Conservation (phyloP, 2,113 vertebrate genomes). For the Chaetops frenatus region DNA sequence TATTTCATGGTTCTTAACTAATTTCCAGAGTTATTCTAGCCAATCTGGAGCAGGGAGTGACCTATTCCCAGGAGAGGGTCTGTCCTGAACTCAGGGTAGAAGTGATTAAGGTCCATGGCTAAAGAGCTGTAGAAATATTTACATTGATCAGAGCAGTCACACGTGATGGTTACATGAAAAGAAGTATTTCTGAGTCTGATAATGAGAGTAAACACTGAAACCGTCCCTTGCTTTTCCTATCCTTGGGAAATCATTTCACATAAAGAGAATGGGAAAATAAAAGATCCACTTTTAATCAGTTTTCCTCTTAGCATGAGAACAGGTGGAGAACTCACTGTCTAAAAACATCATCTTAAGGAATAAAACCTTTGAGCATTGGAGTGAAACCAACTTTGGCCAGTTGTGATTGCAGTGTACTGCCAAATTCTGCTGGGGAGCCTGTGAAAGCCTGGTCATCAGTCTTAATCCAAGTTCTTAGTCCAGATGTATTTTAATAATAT, state of each 20-base stretch:
- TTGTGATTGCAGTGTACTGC: neutral
- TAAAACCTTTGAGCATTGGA: neutral
- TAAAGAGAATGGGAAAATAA: neutral
- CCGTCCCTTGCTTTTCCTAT: neutral
- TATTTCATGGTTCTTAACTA: neutral
- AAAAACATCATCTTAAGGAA: neutral
- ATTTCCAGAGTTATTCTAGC: neutral
- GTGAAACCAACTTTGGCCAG: neutral
- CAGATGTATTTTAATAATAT: constrained; percentile 41
- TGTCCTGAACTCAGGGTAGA: neutral
- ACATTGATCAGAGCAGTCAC: neutral
- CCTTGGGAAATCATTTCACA: neutral
- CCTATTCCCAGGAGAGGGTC: neutral
- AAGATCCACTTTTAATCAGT: neutral
- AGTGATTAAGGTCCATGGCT: neutral
- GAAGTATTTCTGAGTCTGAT: neutral
- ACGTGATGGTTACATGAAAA: neutral
- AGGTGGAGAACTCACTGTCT: neutral
- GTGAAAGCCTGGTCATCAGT: neutral
- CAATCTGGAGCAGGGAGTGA: neutral
- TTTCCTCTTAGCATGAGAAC: neutral
- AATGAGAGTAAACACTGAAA: neutral
- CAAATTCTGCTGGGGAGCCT: constrained; percentile 21
- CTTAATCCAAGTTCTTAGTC: constrained; percentile 18
- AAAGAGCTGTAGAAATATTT: neutral